phyloP scores from a whole-genome alignment of 2,888 invertebrate genomes.

The Germaria angustata region DNA sequence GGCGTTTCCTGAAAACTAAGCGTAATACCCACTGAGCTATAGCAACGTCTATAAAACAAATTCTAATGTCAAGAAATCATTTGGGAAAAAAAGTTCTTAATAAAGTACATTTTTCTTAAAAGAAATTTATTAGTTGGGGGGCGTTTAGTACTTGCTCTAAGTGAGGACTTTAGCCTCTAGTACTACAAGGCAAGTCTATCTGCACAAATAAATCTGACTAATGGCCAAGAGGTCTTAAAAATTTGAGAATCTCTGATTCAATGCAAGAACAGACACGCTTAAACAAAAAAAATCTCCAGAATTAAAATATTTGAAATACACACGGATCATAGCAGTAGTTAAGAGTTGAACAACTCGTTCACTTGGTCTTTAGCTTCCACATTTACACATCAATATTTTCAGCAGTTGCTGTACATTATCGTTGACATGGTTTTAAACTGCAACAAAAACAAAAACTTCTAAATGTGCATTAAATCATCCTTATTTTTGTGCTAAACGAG shows the following conservation, averaged over 20 bases:
- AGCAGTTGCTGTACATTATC: slow-evolving; percentile 11
- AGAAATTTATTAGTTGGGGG: too few relatives aligned
- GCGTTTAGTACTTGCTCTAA: too few relatives aligned
- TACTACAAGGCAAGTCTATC: too few relatives aligned
- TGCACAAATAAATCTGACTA: too few relatives aligned
- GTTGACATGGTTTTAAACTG: slow-evolving; percentile 40
- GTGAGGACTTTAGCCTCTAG: too few relatives aligned
- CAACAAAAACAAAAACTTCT: background rate
- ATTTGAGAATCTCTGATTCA: background rate
- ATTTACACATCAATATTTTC: background rate
- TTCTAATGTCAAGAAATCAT: too few relatives aligned
- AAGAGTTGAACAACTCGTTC: slow-evolving; percentile 17
- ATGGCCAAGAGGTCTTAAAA: too few relatives aligned
- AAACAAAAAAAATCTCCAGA: slow-evolving; percentile 21
- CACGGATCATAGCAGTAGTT: slow-evolving; percentile 21
- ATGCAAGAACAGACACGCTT: slow-evolving; percentile 15
- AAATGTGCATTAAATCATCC: slow-evolving; percentile 30
- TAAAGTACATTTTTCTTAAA: too few relatives aligned
- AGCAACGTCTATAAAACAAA: too few relatives aligned
- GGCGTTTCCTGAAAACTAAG: too few relatives aligned
- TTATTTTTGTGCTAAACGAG: background rate
- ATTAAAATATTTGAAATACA: slow-evolving; percentile 27
- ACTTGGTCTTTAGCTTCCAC: background rate
- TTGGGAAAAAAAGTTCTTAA: too few relatives aligned
- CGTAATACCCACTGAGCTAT: too few relatives aligned